These are phyloP conservation scores for Coleophora flavipennella DNA, from an alignment of 2,888 invertebrate genomes.

Conservation along the genomic window DNA sequence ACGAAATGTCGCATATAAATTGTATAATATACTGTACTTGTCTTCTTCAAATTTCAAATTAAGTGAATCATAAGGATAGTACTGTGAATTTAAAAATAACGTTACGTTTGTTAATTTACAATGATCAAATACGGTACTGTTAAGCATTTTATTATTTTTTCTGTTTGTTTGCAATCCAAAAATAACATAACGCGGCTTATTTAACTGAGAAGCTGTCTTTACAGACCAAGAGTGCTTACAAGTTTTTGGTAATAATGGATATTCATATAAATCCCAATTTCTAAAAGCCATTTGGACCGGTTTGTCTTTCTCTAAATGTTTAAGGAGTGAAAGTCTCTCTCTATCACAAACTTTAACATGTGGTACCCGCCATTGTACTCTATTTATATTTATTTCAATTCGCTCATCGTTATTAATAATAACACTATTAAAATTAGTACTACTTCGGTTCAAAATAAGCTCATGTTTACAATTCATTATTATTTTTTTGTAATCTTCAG, in stretches of 20 bases:
- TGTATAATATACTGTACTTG: slow-evolving; percentile 20
- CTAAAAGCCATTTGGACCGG: slow-evolving; percentile 26
- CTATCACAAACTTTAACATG: slow-evolving; percentile 12
- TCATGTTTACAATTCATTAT: slow-evolving; percentile 40
- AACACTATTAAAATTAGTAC: slow-evolving; percentile 23
- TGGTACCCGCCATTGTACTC: slow-evolving; percentile 11
- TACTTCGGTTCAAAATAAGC: slow-evolving; percentile 28
- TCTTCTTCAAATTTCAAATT: slow-evolving; percentile 16
- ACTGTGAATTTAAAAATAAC: slow-evolving; percentile 19
- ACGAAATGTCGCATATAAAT: slow-evolving; percentile 18
- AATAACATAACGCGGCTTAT: slow-evolving; percentile 35
- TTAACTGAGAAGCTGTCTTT: slow-evolving; percentile 26
- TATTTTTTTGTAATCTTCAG: slow-evolving; percentile 31
- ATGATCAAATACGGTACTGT: slow-evolving; percentile 13
- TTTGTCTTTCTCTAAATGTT: slow-evolving; percentile 22
- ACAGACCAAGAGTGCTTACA: slow-evolving; percentile 26
- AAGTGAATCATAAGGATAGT: slow-evolving; percentile 21
- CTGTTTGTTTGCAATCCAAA: slow-evolving; percentile 20
- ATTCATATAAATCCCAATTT: slow-evolving; percentile 37
- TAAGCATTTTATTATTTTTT: slow-evolving; percentile 21
- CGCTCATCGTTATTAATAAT: slow-evolving; percentile 7
- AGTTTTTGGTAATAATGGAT: slow-evolving; percentile 28
- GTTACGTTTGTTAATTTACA: slow-evolving; percentile 12
- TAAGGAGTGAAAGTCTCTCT: slow-evolving; percentile 10
- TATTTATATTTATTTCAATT: slow-evolving; percentile 13